These are phyloP conservation scores for Nesogale talazaci DNA, from an alignment of 2,113 vertebrate genomes.

Conservation along the genomic window DNA sequence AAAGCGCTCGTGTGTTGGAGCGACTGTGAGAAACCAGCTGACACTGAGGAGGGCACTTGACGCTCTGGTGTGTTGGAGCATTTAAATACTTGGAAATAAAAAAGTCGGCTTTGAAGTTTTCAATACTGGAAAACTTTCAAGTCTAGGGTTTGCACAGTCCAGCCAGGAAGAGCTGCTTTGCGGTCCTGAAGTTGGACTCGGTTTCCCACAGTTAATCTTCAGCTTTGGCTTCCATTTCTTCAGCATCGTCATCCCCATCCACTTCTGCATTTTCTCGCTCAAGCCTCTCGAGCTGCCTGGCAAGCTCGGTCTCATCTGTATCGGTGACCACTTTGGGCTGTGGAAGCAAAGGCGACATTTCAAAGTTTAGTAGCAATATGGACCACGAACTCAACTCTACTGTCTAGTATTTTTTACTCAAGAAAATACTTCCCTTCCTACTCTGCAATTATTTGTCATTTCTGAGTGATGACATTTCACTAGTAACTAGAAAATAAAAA, in stretches of 20 bases:
- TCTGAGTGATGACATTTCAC: neutral
- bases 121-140: slow-evolving; percentile 85
- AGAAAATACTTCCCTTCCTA: slow-evolving; percentile 18
- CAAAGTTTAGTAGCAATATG: slow-evolving; percentile 46
- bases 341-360: slow-evolving; percentile 65
- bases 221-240: slow-evolving; percentile 98
- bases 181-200: slow-evolving; percentile 62
- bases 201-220: slow-evolving; percentile 90
- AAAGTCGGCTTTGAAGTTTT: slow-evolving; percentile 83
- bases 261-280: slow-evolving; percentile 98
- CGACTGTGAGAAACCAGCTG: slow-evolving; percentile 68
- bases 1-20: slow-evolving; percentile 66
- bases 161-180: slow-evolving; percentile 70
- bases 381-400: slow-evolving; percentile 35
- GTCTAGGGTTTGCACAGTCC: slow-evolving; percentile 75
- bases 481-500: slow-evolving; percentile 22
- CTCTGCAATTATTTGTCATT: neutral
- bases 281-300: slow-evolving; percentile 95
- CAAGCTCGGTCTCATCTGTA: slow-evolving; percentile 97
- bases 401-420: neutral
- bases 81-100: slow-evolving; percentile 84
- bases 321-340: slow-evolving; percentile 99
- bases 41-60: slow-evolving; percentile 77
- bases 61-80: slow-evolving; percentile 81
- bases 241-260: slow-evolving; percentile 97